Evolutionary conservation across 2,888 invertebrate species (phyloP).

Genomic region (Drosophila borealis): DNA sequence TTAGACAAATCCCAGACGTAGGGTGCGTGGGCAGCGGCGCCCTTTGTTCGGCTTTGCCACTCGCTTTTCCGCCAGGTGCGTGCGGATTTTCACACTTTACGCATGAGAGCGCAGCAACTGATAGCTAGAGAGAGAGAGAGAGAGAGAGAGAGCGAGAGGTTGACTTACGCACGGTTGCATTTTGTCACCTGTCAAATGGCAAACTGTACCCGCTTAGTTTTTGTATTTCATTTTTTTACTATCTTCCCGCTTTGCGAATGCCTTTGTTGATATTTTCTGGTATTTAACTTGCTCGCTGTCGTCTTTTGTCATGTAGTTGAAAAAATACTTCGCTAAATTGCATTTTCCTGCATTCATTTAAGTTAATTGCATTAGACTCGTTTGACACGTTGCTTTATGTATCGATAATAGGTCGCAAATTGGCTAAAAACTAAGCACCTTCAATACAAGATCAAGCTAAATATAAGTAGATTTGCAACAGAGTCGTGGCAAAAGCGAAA

Average conservation of each 20-base stretch:
- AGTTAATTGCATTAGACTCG: slow-evolving; percentile 81
- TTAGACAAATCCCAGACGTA: slow-evolving; percentile 48
- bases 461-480: slow-evolving; percentile 3
- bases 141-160: not conserved
- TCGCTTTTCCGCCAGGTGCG: slow-evolving; percentile 57
- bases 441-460: not conserved
- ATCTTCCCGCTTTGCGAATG: not conserved
- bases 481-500: not conserved
- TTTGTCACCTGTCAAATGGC: slow-evolving; percentile 49
- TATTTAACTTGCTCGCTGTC: slow-evolving; percentile 36
- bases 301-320: slow-evolving; percentile 24
- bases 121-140: not conserved
- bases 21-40: slow-evolving; percentile 42
- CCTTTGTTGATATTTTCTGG: slow-evolving; percentile 30
- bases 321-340: slow-evolving; percentile 78
- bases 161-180: slow-evolving; percentile 62
- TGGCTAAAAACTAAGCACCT: slow-evolving; percentile 2
- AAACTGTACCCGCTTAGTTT: slow-evolving; percentile 32
- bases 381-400: slow-evolving; percentile 65
- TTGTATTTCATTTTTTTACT: not conserved
- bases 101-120: slow-evolving; percentile 48
- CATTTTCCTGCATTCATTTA: slow-evolving; percentile 72
- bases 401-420: slow-evolving; percentile 37
- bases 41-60: slow-evolving; percentile 47
- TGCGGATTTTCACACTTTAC: slow-evolving; percentile 74